Evolutionary conservation across 2,113 vertebrate genomes (phyloP).

Genomic region (Hippocampus comes): DNA sequence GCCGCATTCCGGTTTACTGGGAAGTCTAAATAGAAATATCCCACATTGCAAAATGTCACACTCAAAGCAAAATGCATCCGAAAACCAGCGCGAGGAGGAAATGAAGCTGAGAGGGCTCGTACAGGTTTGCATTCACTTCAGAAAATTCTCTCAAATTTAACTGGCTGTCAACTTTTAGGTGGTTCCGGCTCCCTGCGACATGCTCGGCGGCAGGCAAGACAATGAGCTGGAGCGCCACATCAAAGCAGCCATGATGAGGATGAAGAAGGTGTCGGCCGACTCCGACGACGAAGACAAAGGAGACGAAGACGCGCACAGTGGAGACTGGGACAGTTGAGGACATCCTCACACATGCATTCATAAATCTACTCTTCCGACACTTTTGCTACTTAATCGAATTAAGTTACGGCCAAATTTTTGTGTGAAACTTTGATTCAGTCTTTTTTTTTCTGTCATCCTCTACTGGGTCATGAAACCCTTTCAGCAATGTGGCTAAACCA

Average conservation of each 20-base stretch:
- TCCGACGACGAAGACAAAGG: constrained; percentile 78
- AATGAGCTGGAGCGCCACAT: constrained; percentile 88
- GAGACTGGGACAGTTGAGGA: constrained; percentile 66
- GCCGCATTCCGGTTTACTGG: neutral
- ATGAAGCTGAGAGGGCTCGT: too few relatives aligned
- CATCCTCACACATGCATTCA: neutral
- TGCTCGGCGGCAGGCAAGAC: constrained; percentile 12
- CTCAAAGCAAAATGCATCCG: too few relatives aligned
- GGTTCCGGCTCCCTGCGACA: constrained; percentile 24
- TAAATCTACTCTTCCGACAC: neutral
- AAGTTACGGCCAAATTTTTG: constrained; percentile 19
- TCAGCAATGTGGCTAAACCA: too few relatives aligned
- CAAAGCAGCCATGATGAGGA: constrained; percentile 88
- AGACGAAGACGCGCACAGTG: constrained; percentile 47
- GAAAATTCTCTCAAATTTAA: neutral
- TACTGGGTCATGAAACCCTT: too few relatives aligned
- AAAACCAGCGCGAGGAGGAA: too few relatives aligned
- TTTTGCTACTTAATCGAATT: constrained; percentile 8
- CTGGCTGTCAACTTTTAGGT: constrained; percentile 26
- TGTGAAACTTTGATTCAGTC: neutral
- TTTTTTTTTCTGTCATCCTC: neutral
- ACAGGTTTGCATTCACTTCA: too few relatives aligned
- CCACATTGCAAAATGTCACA: too few relatives aligned
- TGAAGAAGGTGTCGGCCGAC: constrained; percentile 87
- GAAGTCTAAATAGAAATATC: too few relatives aligned